Percentiles rank a stretch among this genome's conserved stretches.
phyloP scores from a whole-genome alignment of 1,140 invertebrate species.

The Ceratitis capitata region DNA sequence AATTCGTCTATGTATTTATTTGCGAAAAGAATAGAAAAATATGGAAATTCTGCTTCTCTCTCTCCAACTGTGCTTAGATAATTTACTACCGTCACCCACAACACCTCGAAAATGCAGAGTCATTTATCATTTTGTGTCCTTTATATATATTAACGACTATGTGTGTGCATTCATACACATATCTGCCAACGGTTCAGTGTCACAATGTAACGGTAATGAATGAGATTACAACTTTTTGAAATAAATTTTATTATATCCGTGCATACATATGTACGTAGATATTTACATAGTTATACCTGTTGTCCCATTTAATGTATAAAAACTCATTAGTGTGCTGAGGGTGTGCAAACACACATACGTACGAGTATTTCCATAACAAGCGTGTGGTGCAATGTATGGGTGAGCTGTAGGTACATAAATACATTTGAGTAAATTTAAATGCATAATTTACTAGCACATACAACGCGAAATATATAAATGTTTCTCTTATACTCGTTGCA shows the following conservation, averaged over 20 bases:
- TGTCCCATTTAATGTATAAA: not conserved
- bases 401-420: not conserved
- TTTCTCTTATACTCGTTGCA: not conserved
- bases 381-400: not conserved
- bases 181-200: not conserved
- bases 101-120: not conserved
- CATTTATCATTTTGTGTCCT: conserved; percentile 2
- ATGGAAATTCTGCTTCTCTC: not conserved
- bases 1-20: too few species aligned
- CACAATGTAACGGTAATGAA: conserved; percentile 23
- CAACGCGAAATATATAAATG: too few species aligned
- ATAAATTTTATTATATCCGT: not conserved
- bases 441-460: too few species aligned
- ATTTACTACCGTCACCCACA: not conserved
- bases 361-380: not conserved
- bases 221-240: conserved; percentile 15
- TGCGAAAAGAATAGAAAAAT: not conserved
- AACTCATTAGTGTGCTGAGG: conserved; percentile 18
- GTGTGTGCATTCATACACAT: not conserved
- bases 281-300: too few species aligned
- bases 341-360: not conserved
- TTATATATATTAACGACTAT: not conserved
- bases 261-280: too few species aligned
- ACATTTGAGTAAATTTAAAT: not conserved
- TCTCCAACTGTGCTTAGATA: not conserved